Base-by-base conservation (phyloP, 2,797 vertebrate genomes). In the Microctenopoma lineatum region DNA sequence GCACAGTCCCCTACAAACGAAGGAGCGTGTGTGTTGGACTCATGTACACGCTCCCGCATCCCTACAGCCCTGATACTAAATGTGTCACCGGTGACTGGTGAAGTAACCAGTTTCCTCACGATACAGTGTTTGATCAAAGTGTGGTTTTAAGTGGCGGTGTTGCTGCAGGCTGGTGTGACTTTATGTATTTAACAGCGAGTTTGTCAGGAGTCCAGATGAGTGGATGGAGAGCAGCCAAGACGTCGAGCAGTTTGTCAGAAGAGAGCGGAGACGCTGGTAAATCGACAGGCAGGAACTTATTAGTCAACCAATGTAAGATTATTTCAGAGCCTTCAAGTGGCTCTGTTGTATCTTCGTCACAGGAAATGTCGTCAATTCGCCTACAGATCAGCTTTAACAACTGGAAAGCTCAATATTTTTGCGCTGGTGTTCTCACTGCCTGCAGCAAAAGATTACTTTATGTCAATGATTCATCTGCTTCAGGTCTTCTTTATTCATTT, bases 171-270 rank as follows among this genome's bases (percentile, higher is more conserved):
- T 41, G 9, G 21, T 65, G 32, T 7, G 60, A 61, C 39, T 66
- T 80, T 41, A 56, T 75, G 73, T 75, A 15, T 79, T 83, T 44
- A 63, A 45, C 62, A 77, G 69, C 21, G 56, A 42, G 57, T 74
- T 41, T 79, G 82, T 78, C 64, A 11, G 4, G 18, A 21, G n/a
- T 74, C 58, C 69, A 65, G 27, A 18, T 38, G 45, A 50, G 6
- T 8, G 36, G 7, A 29, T 8, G 29, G 29, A 59, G 42, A 66
- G 27, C 44, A 32, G 59, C 48, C 81, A 34, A 55, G 27, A 39
- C 27, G 29, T 45, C 9, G 12, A 64, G 36, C 21, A 6, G 29
- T 59, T 70, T 60, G 42, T 75, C 58, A 6, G 11, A 16, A 13
- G 42, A 70, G 21, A 21, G 21, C 21, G 21, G 21, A 21, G 21